Percentiles rank a stretch among this genome's conserved stretches.
These are phyloP conservation scores for Aphidius gifuensis DNA, from an alignment of 1,140 invertebrate genomes.

Conservation along the genomic window DNA sequence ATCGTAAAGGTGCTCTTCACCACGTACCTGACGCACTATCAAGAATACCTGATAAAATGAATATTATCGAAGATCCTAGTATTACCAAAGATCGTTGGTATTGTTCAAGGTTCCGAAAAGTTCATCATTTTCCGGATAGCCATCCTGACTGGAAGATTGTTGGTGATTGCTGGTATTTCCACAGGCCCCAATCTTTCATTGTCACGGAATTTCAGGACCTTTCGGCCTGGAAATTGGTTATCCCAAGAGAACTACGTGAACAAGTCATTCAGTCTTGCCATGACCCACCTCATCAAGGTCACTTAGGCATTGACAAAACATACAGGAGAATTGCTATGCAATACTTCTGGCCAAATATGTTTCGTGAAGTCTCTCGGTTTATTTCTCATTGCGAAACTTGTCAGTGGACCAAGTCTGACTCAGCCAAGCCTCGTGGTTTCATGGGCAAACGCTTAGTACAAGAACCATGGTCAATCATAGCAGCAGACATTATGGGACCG, in stretches of 20 bases:
- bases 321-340: slow-evolving; percentile 12
- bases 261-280: neutral
- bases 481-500: neutral
- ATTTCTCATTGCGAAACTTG: slow-evolving; percentile 25
- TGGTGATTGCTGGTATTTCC: slow-evolving; percentile 19
- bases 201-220: slow-evolving; percentile 16
- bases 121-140: slow-evolving; percentile 12
- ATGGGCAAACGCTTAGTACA: slow-evolving; percentile 24
- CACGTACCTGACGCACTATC: slow-evolving; percentile 31
- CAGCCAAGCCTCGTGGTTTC: slow-evolving; percentile 4
- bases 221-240: slow-evolving; percentile 32
- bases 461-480: slow-evolving; percentile 13
- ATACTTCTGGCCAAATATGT: slow-evolving; percentile 40
- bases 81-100: slow-evolving; percentile 24
- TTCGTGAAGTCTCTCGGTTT: slow-evolving; percentile 22
- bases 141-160: slow-evolving; percentile 17
- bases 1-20: slow-evolving; percentile 35
- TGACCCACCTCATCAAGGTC: slow-evolving; percentile 6
- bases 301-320: slow-evolving; percentile 37
- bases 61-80: neutral
- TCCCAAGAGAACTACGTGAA: slow-evolving; percentile 23
- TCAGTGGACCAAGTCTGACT: slow-evolving; percentile 21
- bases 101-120: slow-evolving; percentile 9
- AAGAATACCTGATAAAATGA: neutral
- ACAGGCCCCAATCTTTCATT: slow-evolving; percentile 12